Evolutionary conservation across 2,888 invertebrate species (phyloP), one percentile per base, ranked within the genome.

Genomic region (Perizoma flavofasciatum): DNA sequence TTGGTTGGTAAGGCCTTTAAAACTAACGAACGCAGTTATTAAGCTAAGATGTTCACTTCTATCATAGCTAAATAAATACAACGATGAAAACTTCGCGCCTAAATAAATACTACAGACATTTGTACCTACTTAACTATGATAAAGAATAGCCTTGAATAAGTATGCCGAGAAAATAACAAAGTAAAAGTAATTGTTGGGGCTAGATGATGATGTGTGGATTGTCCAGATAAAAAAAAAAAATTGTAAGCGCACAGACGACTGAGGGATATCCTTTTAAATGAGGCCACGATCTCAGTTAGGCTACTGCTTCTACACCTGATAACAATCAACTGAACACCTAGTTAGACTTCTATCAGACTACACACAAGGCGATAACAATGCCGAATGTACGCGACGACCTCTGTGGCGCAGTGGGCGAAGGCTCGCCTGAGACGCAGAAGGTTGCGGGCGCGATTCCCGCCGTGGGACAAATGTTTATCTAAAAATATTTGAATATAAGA

Each of bases 381-480:
- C 49, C 46, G 9, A 53, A 35, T 44, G 55, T 49, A 49, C 43
- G 55, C 37, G n/a, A n/a, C n/a, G n/a, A n/a, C n/a, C n/a, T n/a
- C n/a, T n/a, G n/a, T n/a, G n/a, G n/a, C n/a, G n/a, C n/a, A n/a
- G n/a, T n/a, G n/a, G n/a, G n/a, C n/a, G n/a, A n/a, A n/a, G n/a
- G n/a, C n/a, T n/a, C n/a, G n/a, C n/a, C n/a, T n/a, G n/a, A n/a
- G n/a, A n/a, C n/a, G n/a, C n/a, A n/a, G n/a, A n/a, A n/a, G n/a
- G n/a, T n/a, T n/a, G n/a, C n/a, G n/a, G n/a, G n/a, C n/a, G n/a
- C n/a, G n/a, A n/a, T n/a, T n/a, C n/a, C n/a, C n/a, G n/a, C n/a
- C n/a, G n/a, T n/a, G n/a, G n/a, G n/a, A n/a, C n/a, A n/a, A n/a
- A n/a, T n/a, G n/a, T n/a, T n/a, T n/a, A n/a, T n/a, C n/a, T n/a